Percentiles rank a stretch among this genome's conserved stretches.
phyloP scores from a whole-genome alignment of 2,797 vertebrate species.

The Harpagifer antarcticus region DNA sequence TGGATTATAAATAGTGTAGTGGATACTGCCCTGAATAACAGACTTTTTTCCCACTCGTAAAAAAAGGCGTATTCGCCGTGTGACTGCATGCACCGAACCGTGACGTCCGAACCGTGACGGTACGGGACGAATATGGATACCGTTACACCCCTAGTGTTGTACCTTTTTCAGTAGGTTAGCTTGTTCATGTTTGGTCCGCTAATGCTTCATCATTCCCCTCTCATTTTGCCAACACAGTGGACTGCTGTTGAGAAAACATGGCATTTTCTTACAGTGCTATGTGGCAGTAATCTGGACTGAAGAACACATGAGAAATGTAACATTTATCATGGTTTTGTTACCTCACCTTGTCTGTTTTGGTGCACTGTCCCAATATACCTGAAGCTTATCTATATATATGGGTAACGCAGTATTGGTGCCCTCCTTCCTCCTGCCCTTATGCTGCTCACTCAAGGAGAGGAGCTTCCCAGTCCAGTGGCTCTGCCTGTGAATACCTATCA shows the following conservation, averaged over 20 bases:
- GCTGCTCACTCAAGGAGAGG: slow-evolving; percentile 69
- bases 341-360: slow-evolving; percentile 27
- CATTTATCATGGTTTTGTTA: slow-evolving; percentile 31
- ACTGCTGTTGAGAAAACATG: not conserved
- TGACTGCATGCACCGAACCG: too few relatives aligned
- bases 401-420: slow-evolving; percentile 33
- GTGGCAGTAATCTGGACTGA: slow-evolving; percentile 9
- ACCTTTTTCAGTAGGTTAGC: not conserved
- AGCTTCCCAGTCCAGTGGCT: slow-evolving; percentile 72
- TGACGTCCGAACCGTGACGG: too few relatives aligned
- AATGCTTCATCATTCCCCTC: slow-evolving; percentile 1
- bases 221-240: slow-evolving; percentile 5
- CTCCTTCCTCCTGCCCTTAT: slow-evolving; percentile 50
- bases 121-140: too few relatives aligned
- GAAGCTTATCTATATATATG: slow-evolving; percentile 37
- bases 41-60: too few relatives aligned
- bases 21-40: too few relatives aligned
- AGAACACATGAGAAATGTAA: slow-evolving; percentile 22
- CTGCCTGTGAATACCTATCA: slow-evolving; percentile 81
- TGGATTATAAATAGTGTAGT: too few relatives aligned
- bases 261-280: not conserved
- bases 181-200: slow-evolving; percentile 4
- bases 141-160: too few relatives aligned
- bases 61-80: too few relatives aligned
- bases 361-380: slow-evolving; percentile 34